Evolutionary conservation across 2,113 vertebrate species (phyloP), one percentile per base, ranked within the genome.

Genomic region (Lagopus muta): DNA sequence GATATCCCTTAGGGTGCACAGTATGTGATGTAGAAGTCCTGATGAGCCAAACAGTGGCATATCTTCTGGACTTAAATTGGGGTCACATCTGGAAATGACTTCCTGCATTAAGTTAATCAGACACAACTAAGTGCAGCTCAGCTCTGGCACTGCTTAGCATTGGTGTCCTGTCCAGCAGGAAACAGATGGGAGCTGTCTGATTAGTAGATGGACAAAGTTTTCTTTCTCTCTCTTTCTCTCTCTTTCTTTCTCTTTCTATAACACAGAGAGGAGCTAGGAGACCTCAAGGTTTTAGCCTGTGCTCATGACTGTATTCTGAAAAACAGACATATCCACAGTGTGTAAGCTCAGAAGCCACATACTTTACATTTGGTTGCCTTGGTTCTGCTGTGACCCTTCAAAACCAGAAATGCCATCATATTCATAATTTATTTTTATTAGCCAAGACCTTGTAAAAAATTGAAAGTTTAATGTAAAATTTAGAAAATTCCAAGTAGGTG

Each of bases 51-150:
- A 61, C 22, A 71, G 69, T 86, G 89, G 72, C 76, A 71, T 22
- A 43, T 69, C 30, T 96, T 89, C 88, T 77, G 69, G 82, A 87
- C 86, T 90, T 69, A 82, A 95, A 86, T 70, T 71, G 90, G 34
- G 50, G 75, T 88, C 65, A 87, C 93, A 94, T 86, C 91, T 95
- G 94, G 85, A 96, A 89, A 73, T 93, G 4, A 90, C 82, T 93
- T 92, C 57, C 81, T 80, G 57, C 47, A 67, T 88, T 88, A 77
- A 91, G 75, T 70, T 91, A 96, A 94, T 92, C 75, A 89, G 84
- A 89, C 60, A 64, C 75, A 92, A 88, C 25, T 57, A 75, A 92
- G 22, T 77, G 64, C 60, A 96, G 67, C 43, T 86, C 72, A 91
- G 52, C 65, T 90, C 90, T 88, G 86, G 69, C 60, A 64, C 86